Base-by-base conservation (phyloP, 2,888 invertebrate genomes). In the Anodontia alba region DNA sequence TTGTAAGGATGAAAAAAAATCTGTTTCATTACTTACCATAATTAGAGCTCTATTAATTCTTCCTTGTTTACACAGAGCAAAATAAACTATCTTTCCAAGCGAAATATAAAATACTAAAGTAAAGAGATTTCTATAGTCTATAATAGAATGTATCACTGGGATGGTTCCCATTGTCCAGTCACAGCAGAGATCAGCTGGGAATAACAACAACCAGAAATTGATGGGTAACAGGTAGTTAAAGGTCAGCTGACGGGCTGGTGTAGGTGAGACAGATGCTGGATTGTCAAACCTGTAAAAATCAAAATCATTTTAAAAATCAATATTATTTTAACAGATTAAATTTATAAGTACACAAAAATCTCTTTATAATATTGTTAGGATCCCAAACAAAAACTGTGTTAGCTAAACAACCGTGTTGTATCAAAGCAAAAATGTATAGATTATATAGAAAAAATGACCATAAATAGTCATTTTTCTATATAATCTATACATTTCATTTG, bases 101-200 rank as follows among this genome's bases (percentile, higher is more conserved):
- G 95, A 95, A 0, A 95, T 94, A 89, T 97, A 97, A 54, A 97
- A 96, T 0, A 95, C 95, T 33, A 98, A 70, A 0, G 98, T 98
- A 23, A 96, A 96, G 68, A 98, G 87, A 95, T 98, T 98, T 57
- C 99, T 96, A 0, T 96, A 95, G 95, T 99, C 99, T 7, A 96
- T 92, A 93, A 98, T 96, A 49, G 97, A 96, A 89, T 96, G 96
- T 68, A 99, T 95, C 76, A 99, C 95, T 0, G 98, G 97, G 78
- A 99, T 97, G 10, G 98, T 98, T 73, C 98, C 99, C 99, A 99
- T 99, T 67, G 99, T 99, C 99, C 99, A 99, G 95, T 99, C 99
- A 95, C 99, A 99, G 95, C 99, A 99, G 76, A 99, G 96, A 89
- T 97, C 96, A 89, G 97, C 97, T 1, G 99, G 99, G 92, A 97